Conservation (phyloP, 2,113 vertebrate species). For the Cyprinodon brontotheroides region DNA sequence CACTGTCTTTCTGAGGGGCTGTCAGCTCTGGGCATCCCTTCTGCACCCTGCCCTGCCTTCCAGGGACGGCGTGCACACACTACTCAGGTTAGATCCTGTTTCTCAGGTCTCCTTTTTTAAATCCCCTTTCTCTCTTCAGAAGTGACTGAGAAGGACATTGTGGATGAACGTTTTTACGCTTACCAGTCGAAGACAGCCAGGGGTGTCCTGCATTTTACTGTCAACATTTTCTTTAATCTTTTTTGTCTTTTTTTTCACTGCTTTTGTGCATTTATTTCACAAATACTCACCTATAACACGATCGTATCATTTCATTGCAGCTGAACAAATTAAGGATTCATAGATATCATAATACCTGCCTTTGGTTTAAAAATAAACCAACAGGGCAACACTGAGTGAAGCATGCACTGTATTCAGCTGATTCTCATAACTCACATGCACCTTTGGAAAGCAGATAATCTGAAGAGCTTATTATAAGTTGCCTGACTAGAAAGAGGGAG, state of each 20-base stretch:
- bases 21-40: constrained; percentile 80
- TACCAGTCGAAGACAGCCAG: constrained; percentile 38
- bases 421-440: constrained; percentile 49
- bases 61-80: constrained; percentile 94
- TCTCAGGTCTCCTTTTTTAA: not conserved
- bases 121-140: not conserved
- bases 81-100: constrained; percentile 85
- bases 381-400: constrained; percentile 24
- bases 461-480: constrained; percentile 74
- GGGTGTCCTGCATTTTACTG: constrained; percentile 27
- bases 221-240: not conserved
- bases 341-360: constrained; percentile 4
- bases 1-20: constrained; percentile 95
- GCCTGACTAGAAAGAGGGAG: constrained; percentile 43
- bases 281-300: not conserved
- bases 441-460: constrained; percentile 45
- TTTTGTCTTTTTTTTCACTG: not conserved
- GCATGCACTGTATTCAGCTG: constrained; percentile 42
- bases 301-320: not conserved
- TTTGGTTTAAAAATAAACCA: constrained; percentile 26
- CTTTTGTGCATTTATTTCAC: not conserved
- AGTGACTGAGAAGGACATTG: constrained; percentile 27
- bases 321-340: constrained; percentile 10
- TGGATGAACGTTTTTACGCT: constrained; percentile 24
- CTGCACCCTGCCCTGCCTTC: constrained; percentile 85